Base-by-base conservation (phyloP, 2,113 vertebrate species). In the Bostrychus sinensis region DNA sequence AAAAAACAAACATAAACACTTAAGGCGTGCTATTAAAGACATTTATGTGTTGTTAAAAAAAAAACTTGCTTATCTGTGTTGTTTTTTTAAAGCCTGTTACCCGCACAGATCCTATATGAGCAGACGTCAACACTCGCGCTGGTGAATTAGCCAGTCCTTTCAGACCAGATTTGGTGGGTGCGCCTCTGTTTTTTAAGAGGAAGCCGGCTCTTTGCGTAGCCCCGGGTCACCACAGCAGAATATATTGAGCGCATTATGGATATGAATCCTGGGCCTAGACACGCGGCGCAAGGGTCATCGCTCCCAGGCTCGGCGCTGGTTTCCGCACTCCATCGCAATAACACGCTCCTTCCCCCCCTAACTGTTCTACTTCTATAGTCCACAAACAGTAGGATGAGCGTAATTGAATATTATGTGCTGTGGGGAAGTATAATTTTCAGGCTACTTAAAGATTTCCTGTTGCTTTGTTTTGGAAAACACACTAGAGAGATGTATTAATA, bases 161-260 rank as follows among this genome's bases (percentile, higher is more conserved):
- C 85, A 88, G 86, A 88, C 80, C 65, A 75, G 86, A 91, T 89
- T 86, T 86, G 80, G 77, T 80, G 80, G 80, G 84, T 80, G 80
- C 86, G 84, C 79, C 85, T 83, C 70, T 87, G 84, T 90, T 88
- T 90, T 89, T 90, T 89, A 75, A 78, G 87, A 85, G 78, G 67
- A 80, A 86, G 74, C 84, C 84, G 72, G 77, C 84, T 76, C 77
- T 82, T 76, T 78, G 75, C 38, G n/a, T 82, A 80, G 91, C 91
- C 91, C 34, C 82, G 45, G 88, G 91, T 90, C 89, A 89, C 88
- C 82, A 75, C 89, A 85, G 54, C 88, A 84, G 91, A 91, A 92
- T 92, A 92, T 93, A 91, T 91, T 88, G 87, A 91, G 84, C 80
- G 80, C 89, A 91, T 92, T 92, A 93, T 93, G 89, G 89, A 92